Base-by-base conservation (phyloP, 2,797 vertebrate species). In the Typhlichthys eigenmanni region DNA sequence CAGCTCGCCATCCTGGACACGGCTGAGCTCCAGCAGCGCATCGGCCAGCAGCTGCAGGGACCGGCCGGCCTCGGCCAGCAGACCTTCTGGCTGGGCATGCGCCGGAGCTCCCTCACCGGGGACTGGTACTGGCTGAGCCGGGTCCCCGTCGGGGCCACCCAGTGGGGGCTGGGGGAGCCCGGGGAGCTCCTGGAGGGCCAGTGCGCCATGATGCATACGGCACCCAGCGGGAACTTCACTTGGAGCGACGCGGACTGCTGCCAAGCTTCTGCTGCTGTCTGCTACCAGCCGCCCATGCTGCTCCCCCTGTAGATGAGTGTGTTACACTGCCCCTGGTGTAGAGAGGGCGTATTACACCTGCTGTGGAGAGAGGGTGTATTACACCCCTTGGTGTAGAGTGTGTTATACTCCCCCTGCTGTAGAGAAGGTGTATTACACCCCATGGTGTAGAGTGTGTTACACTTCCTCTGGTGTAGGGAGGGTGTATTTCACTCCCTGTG, bases 231-330 rank as follows among this genome's bases (percentile, higher is more conserved):
- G 0, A 7, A 38, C 4, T 85, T 76, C 1, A 2, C 1, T 1
- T 93, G 92, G 92, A 83, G 61, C 0, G 76, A 76, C 0, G 2
- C 65, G 3, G 46, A 65, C 61, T 93, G 92, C 76, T 93, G 91
- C 4, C 47, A 16, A 1, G 1, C 14, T 0, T 47, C n/a, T 0
- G 62, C 2, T 6, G 85, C 90, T 0, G 1, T 92, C 60, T 93
- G 91, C 78, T 87, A 81, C 69, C 47, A 0, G 0, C 0, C 0
- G 0, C 63, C 73, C 0, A 0, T 2, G 1, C 13, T 86, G 1
- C 5, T 88, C 0, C 45, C 53, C 3, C 1, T 62, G 1, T 29
- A 56, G 16, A 2, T n/a, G 4, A 24, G 13, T 60, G 34, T 34
- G 34, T 34, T 19, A 5, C 7, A 7, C 34, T 34, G 5, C 34